These are phyloP conservation scores for western clawed frog (Xenopus tropicalis) DNA, from an alignment of 2,113 vertebrate species.

Conservation along the genomic window DNA sequence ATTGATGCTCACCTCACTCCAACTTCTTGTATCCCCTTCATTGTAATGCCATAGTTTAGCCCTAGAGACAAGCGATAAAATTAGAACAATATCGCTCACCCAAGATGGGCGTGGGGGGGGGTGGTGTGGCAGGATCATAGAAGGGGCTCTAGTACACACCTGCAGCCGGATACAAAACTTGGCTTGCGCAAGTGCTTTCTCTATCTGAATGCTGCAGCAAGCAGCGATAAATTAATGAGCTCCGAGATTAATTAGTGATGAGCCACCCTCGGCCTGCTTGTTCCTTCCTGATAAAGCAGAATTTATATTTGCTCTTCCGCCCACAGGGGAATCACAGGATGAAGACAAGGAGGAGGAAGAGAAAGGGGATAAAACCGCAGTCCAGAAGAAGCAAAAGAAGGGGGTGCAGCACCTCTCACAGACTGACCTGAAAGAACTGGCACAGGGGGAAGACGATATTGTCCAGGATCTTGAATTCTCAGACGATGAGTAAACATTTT, in stretches of 20 bases:
- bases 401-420: conserved; percentile 49
- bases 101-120: too few species aligned
- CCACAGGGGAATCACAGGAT: conserved; percentile 47
- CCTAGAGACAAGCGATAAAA: too few species aligned
- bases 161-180: conserved; percentile 8
- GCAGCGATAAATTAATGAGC: conserved; percentile 54
- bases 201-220: conserved; percentile 42
- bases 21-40: too few species aligned
- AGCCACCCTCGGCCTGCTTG: conserved; percentile 41
- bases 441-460: conserved; percentile 77
- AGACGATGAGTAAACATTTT: conserved; percentile 66
- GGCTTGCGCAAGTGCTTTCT: background rate
- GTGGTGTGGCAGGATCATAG: too few species aligned
- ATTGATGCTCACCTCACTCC: too few species aligned
- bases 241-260: conserved; percentile 57
- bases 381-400: conserved; percentile 32
- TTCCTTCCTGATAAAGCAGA: conserved; percentile 47
- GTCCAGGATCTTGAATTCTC: conserved; percentile 86
- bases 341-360: background rate
- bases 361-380: background rate
- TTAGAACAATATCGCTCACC: too few species aligned
- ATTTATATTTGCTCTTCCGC: conserved; percentile 41
- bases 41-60: too few species aligned
- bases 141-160: conserved; percentile 1
- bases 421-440: conserved; percentile 72